Conservation (phyloP, 2,797 vertebrate genomes). For the Myoxocephalus aenaeus region DNA sequence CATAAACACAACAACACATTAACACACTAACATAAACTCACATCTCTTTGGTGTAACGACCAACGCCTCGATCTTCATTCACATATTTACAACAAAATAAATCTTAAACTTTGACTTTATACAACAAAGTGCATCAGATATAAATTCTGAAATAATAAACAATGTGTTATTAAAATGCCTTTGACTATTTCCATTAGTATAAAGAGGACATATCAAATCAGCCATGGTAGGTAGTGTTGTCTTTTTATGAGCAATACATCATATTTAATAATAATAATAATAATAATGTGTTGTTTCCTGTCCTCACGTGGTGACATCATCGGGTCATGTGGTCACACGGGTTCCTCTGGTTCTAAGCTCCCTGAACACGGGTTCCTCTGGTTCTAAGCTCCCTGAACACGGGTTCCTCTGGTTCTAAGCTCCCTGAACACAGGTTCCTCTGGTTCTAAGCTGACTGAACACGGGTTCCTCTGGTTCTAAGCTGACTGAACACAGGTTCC, state of each 20-base stretch:
- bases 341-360: no score
- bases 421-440: no score
- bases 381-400: no score
- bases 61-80: slow-evolving; percentile 44
- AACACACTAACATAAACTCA: neutral
- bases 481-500: no score
- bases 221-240: slow-evolving; percentile 45
- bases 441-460: no score
- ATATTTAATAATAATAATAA: neutral
- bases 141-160: slow-evolving; percentile 38
- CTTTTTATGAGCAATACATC: neutral
- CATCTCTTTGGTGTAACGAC: no score
- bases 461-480: no score
- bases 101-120: slow-evolving; percentile 75
- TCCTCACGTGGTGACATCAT: neutral
- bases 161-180: slow-evolving; percentile 42
- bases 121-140: slow-evolving; percentile 78
- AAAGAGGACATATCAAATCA: neutral
- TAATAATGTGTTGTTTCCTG: no score
- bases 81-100: slow-evolving; percentile 74
- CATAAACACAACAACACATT: no score
- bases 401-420: no score
- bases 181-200: slow-evolving; percentile 20
- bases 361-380: no score
- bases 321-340: slow-evolving; percentile 8